Evolutionary conservation across 1,140 invertebrate species (phyloP), one percentile per base, ranked within the genome.

Genomic region (Holotrichia oblita): DNA sequence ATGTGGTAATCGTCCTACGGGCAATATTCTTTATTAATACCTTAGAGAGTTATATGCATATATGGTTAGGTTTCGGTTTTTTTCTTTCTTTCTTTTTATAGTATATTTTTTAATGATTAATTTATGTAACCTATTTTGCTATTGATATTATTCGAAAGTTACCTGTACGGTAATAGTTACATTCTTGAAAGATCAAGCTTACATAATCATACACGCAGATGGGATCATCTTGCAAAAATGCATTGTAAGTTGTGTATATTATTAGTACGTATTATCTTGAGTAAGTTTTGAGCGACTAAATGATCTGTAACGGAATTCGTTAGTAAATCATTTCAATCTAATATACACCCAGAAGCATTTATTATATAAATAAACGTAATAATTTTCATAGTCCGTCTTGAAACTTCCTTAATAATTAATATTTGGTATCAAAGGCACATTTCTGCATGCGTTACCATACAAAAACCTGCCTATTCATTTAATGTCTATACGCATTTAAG

Each of bases 51-150:
- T 17, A 48, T 48, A 48, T 48, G 7, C 27, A 69, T 69, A 69
- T 69, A 69, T 69, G 61, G 61, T 27, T 27, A 69, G 61, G 61
- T 69, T 69, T 69, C 22, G 6, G 61, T 24, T 69, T 69, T n/a
- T 34, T 34, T 34, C 27, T 20, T 69, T 69, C 61, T 69, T 69
- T 69, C 61, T 69, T 69, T 14, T 69, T 69, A 69, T 34, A n/a
- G 61, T 27, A 14, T 69, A 22, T 69, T 64, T 69, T 69, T 20
- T 10, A 22, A 14, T 20, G 0, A 55, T 55, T 55, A 69, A 69
- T 69, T 27, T 69, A 69, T 69, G 8, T 69, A 34, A 69, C 61
- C 61, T 34, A 27, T 69, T 22, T 69, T 17, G 48, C 48, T n/a
- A 55, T 55, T 55, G 48, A 55, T 55, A 55, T 17, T 55, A 55